A percentile compares a stretch with the other conserved stretches of the same genome.
phyloP scores from a whole-genome alignment of 1,140 invertebrate genomes.

The Zophobas morio region DNA sequence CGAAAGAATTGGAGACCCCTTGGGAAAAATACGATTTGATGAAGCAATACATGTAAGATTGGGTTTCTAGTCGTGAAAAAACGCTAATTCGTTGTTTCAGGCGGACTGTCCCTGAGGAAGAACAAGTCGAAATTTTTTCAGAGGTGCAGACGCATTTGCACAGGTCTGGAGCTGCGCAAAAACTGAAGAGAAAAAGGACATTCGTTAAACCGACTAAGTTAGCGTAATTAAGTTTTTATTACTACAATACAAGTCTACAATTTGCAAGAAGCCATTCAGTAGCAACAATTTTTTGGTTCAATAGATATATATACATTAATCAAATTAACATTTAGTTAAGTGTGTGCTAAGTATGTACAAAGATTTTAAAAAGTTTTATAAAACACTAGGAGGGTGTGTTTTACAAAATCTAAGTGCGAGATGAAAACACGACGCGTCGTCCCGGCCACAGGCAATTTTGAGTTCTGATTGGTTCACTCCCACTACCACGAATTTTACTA shows the following conservation, averaged over 20 bases:
- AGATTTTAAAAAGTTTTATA: constrained; percentile 16
- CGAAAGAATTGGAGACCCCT: constrained; percentile 75
- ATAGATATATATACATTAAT: constrained; percentile 34
- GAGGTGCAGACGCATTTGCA: constrained; percentile 86
- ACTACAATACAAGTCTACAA: neutral
- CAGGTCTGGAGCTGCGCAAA: constrained; percentile 76
- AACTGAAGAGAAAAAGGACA: constrained; percentile 77
- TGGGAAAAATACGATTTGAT: constrained; percentile 96
- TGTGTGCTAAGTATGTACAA: constrained; percentile 38
- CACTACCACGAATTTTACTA: no score
- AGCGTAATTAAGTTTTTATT: constrained; percentile 65
- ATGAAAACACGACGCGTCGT: neutral
- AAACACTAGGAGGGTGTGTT: constrained; percentile 14
- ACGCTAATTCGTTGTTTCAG: constrained; percentile 67
- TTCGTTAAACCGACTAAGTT: constrained; percentile 77
- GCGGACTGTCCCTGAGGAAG: constrained; percentile 87
- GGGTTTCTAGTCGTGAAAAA: constrained; percentile 11
- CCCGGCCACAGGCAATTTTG: no score
- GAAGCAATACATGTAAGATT: constrained; percentile 87
- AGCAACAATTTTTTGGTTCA: constrained; percentile 14
- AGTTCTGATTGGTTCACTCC: no score
- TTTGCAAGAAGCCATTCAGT: constrained; percentile 23
- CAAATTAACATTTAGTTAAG: constrained; percentile 16
- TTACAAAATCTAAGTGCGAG: constrained; percentile 23
- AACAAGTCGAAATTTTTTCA: constrained; percentile 87